A percentile compares a stretch with the other conserved stretches of the same genome.
phyloP scores from a whole-genome alignment of 2,113 vertebrate genomes.

The Nerophis lumbriciformis region DNA sequence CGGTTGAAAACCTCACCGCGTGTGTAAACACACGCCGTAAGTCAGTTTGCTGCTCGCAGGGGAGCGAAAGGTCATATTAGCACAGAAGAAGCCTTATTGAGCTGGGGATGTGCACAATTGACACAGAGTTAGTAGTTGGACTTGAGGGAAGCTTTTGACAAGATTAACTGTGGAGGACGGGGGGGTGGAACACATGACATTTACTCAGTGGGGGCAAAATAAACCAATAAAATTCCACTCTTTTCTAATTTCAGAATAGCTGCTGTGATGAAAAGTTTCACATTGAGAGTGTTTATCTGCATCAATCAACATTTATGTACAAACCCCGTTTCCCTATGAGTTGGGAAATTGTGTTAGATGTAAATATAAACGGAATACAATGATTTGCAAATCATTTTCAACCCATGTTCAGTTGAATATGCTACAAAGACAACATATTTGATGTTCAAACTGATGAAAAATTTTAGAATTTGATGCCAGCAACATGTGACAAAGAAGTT shows the following conservation, averaged over 20 bases:
- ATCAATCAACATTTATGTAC: too few relatives aligned
- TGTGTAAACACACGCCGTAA: conserved; percentile 22
- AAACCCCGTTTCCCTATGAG: too few relatives aligned
- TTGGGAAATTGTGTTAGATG: too few relatives aligned
- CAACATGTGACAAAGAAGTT: too few relatives aligned
- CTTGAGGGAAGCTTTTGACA: conserved; percentile 3
- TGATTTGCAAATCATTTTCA: too few relatives aligned
- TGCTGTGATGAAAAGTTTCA: too few relatives aligned
- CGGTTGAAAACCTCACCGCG: conserved; percentile 4
- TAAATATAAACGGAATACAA: too few relatives aligned
- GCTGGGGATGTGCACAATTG: not conserved
- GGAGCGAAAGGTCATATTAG: conserved; percentile 18
- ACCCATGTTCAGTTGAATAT: too few relatives aligned
- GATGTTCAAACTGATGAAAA: too few relatives aligned
- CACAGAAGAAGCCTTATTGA: not conserved
- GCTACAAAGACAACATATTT: too few relatives aligned
- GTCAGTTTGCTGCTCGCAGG: not conserved
- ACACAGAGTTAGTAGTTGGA: not conserved
- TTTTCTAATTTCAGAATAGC: conserved; percentile 1
- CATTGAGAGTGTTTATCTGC: too few relatives aligned
- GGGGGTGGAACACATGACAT: not conserved
- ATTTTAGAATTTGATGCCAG: too few relatives aligned
- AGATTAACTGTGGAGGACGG: conserved; percentile 11
- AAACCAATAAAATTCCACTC: not conserved
- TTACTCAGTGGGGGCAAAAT: conserved; percentile 7